Evolutionary conservation across 2,113 vertebrate species (phyloP).

Genomic region (Petaurus breviceps): DNA sequence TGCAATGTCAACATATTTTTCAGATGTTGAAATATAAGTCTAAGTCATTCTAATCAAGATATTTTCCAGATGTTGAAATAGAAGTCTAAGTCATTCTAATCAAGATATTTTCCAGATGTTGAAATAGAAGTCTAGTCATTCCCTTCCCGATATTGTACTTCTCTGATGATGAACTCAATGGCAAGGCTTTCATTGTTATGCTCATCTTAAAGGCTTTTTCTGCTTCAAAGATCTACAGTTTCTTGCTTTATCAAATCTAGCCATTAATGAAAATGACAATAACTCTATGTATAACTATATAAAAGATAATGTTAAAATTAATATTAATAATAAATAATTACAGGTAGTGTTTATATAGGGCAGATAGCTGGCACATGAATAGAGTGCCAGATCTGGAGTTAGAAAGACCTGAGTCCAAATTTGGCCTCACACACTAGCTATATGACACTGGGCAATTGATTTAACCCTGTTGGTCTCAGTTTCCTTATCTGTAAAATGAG

Average conservation of each 20-base stretch:
- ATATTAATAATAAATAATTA: background rate
- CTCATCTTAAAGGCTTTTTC: background rate
- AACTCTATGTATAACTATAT: background rate
- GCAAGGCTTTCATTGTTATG: background rate
- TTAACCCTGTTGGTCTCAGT: too few relatives aligned
- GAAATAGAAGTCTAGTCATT: background rate
- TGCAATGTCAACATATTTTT: background rate
- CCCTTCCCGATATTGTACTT: background rate
- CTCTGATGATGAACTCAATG: background rate
- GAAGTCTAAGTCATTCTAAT: too few relatives aligned
- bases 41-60: too few relatives aligned
- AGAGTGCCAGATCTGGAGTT: too few relatives aligned
- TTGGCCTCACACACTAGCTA: too few relatives aligned
- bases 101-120: background rate
- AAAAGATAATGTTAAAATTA: background rate
- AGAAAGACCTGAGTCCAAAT: too few relatives aligned
- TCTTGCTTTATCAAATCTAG: background rate
- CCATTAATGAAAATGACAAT: background rate
- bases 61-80: too few relatives aligned
- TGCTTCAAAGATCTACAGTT: background rate
- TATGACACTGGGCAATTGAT: too few relatives aligned
- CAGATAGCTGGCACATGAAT: too few relatives aligned
- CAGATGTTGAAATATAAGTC: background rate
- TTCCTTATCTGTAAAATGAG: too few relatives aligned
- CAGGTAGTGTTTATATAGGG: background rate